phyloP scores from a whole-genome alignment of 1,140 invertebrate genomes.

The Brachionus manjavacas region DNA sequence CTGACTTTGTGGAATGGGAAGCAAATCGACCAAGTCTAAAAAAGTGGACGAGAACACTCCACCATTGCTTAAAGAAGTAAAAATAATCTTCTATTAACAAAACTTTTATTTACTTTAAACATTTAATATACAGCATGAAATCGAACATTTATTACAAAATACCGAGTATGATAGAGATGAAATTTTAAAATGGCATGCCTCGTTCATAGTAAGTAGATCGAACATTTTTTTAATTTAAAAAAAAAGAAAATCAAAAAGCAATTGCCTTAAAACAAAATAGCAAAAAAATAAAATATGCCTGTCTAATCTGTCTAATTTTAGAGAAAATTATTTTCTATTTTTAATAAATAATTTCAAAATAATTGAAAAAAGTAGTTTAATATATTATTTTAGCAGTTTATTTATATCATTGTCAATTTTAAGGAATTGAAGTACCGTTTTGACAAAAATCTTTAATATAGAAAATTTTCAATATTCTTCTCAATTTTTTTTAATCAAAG shows the following conservation, averaged over 20 bases:
- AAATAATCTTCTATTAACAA: neutral
- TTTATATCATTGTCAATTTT: too few species aligned
- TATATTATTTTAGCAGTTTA: too few species aligned
- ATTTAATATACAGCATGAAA: constrained; percentile 11
- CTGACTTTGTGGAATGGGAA: neutral
- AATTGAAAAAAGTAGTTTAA: too few species aligned
- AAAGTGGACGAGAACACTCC: neutral
- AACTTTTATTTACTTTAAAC: neutral
- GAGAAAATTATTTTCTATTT: too few species aligned
- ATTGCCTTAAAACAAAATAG: too few species aligned
- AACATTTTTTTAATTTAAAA: neutral
- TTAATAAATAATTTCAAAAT: too few species aligned
- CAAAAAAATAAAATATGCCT: too few species aligned
- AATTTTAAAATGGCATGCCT: constrained; percentile 22
- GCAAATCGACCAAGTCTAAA: neutral
- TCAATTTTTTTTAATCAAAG: too few species aligned
- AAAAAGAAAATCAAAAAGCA: neutral
- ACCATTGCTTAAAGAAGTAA: neutral
- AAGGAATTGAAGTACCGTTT: too few species aligned
- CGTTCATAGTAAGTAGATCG: constrained; percentile 10
- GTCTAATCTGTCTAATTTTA: too few species aligned
- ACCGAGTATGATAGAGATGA: constrained; percentile 32
- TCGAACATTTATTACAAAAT: neutral
- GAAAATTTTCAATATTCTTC: too few species aligned
- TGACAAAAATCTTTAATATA: too few species aligned